Conservation (phyloP, 2,797 vertebrate genomes). For the Hydrocynus forskahlii region DNA sequence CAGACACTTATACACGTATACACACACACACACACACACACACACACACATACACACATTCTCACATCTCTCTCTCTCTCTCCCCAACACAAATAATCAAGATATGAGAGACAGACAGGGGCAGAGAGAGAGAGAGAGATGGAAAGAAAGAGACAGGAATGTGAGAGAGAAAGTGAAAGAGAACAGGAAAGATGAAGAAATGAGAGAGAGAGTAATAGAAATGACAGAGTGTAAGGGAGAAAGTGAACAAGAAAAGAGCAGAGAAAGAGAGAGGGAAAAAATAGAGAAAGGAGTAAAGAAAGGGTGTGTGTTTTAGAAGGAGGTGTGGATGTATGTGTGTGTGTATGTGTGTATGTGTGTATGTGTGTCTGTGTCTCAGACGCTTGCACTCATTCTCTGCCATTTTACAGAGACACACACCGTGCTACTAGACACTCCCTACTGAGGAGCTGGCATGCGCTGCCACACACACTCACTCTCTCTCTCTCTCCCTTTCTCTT, state of each 20-base stretch:
- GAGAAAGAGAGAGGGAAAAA: background rate
- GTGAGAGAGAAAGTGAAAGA: background rate
- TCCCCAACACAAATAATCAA: no score
- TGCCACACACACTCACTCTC: background rate
- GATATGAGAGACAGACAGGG: no score
- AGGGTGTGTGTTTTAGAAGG: slow-evolving; percentile 22
- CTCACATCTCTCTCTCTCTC: background rate
- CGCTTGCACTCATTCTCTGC: slow-evolving; percentile 37
- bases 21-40: slow-evolving; percentile 9
- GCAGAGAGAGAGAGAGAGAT: no score
- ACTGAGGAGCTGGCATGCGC: slow-evolving; percentile 28
- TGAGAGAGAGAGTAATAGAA: background rate
- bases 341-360: background rate
- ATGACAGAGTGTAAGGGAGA: background rate
- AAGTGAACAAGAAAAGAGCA: background rate
- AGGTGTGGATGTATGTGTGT: slow-evolving; percentile 17
- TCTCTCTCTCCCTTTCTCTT: background rate
- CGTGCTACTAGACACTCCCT: slow-evolving; percentile 25
- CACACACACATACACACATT: background rate
- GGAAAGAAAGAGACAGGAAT: background rate
- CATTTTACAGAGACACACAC: slow-evolving; percentile 27
- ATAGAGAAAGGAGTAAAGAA: background rate
- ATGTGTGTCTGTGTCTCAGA: slow-evolving; percentile 12
- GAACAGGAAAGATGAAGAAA: background rate
- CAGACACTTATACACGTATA: background rate